Conservation (phyloP, 2,888 invertebrate species). For the Clepsis dumicolana region DNA sequence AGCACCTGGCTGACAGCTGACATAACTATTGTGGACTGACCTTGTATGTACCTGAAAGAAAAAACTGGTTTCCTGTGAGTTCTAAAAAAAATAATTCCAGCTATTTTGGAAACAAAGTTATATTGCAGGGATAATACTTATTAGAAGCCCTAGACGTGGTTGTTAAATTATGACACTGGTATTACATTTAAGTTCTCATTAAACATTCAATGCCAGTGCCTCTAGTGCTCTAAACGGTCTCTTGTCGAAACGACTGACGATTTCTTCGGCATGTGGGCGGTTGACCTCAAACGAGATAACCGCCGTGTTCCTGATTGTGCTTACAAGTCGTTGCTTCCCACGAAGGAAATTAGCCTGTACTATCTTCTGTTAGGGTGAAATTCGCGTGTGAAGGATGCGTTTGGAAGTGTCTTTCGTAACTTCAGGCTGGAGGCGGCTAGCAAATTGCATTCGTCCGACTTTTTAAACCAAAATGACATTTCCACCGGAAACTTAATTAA, state of each 20-base stretch:
- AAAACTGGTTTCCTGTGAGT: no score
- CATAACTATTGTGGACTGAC: no score
- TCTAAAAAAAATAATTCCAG: no score
- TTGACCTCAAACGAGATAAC: constrained; percentile 65
- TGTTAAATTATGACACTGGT: constrained; percentile 1
- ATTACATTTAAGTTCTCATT: constrained; percentile 8
- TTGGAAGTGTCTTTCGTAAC: constrained; percentile 35
- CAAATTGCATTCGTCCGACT: constrained; percentile 34
- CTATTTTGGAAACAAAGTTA: no score
- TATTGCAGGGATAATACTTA: background rate
- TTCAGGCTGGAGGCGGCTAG: constrained; percentile 8
- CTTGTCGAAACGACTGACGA: constrained; percentile 7
- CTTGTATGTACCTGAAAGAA: no score
- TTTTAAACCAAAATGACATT: constrained; percentile 4
- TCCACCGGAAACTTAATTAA: constrained; percentile 22
- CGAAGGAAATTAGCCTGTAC: constrained; percentile 21
- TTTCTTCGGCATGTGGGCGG: constrained; percentile 49
- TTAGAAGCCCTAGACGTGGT: background rate
- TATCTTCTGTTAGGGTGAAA: constrained; percentile 13
- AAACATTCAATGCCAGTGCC: constrained; percentile 18
- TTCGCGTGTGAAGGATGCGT: constrained; percentile 21
- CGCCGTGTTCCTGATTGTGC: constrained; percentile 51
- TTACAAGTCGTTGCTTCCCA: constrained; percentile 11
- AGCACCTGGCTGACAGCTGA: background rate
- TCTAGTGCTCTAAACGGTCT: constrained; percentile 9